Base-by-base conservation (phyloP, 2,888 invertebrate species). In the Hedychridium roseum region DNA sequence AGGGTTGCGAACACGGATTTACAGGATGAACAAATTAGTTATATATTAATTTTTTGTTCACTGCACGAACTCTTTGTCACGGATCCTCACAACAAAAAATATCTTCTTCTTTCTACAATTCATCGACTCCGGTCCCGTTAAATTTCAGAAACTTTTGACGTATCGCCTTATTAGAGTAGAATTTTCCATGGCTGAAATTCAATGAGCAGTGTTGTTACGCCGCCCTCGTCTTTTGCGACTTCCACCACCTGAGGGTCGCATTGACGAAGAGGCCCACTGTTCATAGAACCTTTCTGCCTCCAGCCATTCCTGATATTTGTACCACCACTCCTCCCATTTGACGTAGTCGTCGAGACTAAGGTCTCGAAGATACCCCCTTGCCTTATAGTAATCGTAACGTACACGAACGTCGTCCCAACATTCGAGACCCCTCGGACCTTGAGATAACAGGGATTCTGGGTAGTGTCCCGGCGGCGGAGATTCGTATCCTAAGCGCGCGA, bases 301-400 rank as follows among this genome's bases (percentile, higher is more conserved):
- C 66, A 93, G 78, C 93, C 93, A 94, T 78, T 93, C 93, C 76
- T 93, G 92, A 76, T 94, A 94, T 67, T 90, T 89, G 81, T 93
- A 93, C 92, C 93, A 94, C 94, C 94, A 94, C 76, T 93, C 92
- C 79, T 94, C 94, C 93, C 94, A 94, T 78, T 93, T 93, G 52
- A 93, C 86, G 75, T 93, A 94, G 78, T 94, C 93, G 66, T 92
- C 86, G 20, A 91, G 82, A 0, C 87, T 84, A 16, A 91, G 81
- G 80, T 92, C 93, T 54, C 92, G 82, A 37, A 94, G 81, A 68
- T 92, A 93, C 0, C 93, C 93, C 41, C 92, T 84, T 74, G 91
- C 91, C 81, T 93, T 92, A 79, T 94, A 94, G 80, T 93, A 93
- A 70, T 92, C 91, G 74, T 91, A 92, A 46, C 94, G 85, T 2